Percentiles rank a stretch among this genome's conserved stretches.
phyloP scores from a whole-genome alignment of 2,888 invertebrate species.

The Clitarchus hookeri region DNA sequence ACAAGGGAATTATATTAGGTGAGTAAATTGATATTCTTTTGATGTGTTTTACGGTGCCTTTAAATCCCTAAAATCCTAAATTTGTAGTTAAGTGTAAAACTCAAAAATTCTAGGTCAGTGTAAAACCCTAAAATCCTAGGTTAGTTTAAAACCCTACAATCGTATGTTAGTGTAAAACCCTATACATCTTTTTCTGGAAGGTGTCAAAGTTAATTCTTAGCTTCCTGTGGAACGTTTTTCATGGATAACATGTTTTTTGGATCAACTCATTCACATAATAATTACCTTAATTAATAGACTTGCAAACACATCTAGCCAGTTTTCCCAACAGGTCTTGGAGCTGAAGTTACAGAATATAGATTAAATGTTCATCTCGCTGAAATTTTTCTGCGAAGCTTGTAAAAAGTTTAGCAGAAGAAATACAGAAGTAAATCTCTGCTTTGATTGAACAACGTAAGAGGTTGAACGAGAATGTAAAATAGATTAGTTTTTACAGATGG shows the following conservation, averaged over 20 bases:
- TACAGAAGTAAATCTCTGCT: not conserved
- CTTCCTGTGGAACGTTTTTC: not conserved
- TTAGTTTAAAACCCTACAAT: too few relatives aligned
- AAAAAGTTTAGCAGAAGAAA: not conserved
- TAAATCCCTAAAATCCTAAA: too few relatives aligned
- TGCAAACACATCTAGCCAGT: not conserved
- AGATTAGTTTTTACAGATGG: not conserved
- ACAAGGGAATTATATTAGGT: too few relatives aligned
- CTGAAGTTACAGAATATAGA: too few relatives aligned
- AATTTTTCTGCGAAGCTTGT: not conserved
- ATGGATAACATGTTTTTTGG: not conserved
- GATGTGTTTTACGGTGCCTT: too few relatives aligned
- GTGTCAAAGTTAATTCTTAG: not conserved
- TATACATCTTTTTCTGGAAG: not conserved
- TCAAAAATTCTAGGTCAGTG: too few relatives aligned
- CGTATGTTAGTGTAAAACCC: too few relatives aligned
- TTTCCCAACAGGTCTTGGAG: not conserved
- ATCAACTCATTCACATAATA: not conserved
- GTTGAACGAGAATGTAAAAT: constrained; percentile 7
- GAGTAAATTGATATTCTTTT: too few relatives aligned
- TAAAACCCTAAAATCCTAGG: too few relatives aligned
- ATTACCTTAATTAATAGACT: not conserved
- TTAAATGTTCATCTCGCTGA: not conserved
- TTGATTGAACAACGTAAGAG: not conserved
- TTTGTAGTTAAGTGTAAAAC: too few relatives aligned